Conservation (phyloP, 2,797 vertebrate species). For the Pseudochaenichthys georgianus region DNA sequence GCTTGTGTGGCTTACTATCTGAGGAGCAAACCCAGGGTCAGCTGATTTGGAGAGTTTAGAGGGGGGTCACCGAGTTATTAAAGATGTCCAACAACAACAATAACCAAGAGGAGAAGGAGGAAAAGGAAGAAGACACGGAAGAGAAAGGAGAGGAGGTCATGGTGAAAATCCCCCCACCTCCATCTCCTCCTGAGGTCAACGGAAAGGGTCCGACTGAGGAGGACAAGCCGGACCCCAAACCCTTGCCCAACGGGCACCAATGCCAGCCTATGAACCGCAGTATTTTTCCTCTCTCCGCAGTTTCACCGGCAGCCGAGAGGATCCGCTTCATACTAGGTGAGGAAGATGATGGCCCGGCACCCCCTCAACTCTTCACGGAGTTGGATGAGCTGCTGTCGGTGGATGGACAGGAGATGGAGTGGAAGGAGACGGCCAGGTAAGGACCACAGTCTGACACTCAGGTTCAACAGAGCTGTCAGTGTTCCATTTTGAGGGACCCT, state of each 20-base stretch:
- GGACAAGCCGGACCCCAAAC: conserved; percentile 62
- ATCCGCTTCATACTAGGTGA: conserved; percentile 98
- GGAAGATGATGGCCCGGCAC: conserved; percentile 94
- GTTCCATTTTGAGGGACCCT: neutral
- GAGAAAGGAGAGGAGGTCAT: conserved; percentile 65
- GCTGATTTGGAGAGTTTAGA: conserved; percentile 40
- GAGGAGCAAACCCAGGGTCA: conserved; percentile 43
- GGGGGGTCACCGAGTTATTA: conserved; percentile 32
- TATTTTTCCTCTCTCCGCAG: conserved; percentile 94
- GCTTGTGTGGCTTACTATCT: conserved; percentile 49
- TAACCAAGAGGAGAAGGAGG: conserved; percentile 72
- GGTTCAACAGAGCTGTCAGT: neutral
- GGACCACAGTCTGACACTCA: neutral
- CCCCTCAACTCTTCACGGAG: conserved; percentile 98
- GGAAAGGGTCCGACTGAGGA: conserved; percentile 81
- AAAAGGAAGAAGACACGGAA: conserved; percentile 61
- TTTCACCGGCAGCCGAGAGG: conserved; percentile 95
- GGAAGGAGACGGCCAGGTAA: conserved; percentile 99
- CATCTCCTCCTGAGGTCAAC: conserved; percentile 67
- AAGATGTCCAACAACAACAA: conserved; percentile 85
- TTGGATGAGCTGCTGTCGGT: conserved; percentile 95
- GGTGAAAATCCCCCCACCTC: conserved; percentile 76
- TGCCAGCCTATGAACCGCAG: conserved; percentile 88
- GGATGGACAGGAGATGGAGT: conserved; percentile 98
- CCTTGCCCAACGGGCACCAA: conserved; percentile 70